Percentiles rank a stretch among this genome's conserved stretches.
These are phyloP conservation scores for Pantherophis guttatus DNA, from an alignment of 2,113 vertebrate genomes.

Conservation along the genomic window DNA sequence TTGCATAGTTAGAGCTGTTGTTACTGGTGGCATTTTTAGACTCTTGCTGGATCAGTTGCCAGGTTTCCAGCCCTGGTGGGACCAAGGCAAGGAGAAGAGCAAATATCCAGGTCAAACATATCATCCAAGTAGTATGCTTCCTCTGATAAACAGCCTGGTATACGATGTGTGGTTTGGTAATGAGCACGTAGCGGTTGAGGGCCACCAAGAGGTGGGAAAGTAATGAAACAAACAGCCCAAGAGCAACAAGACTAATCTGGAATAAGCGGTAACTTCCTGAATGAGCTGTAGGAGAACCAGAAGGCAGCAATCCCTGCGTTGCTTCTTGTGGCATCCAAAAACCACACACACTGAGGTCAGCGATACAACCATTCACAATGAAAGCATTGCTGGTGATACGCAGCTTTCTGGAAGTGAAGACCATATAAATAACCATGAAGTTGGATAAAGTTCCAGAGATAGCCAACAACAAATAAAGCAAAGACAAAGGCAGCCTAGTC, in stretches of 20 bases:
- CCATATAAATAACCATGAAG: slow-evolving; percentile 82
- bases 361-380: slow-evolving; percentile 83
- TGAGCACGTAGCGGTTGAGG: slow-evolving; percentile 84
- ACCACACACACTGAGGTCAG: slow-evolving; percentile 82
- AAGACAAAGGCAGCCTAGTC: slow-evolving; percentile 73
- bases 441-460: slow-evolving; percentile 81
- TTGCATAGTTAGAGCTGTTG: slow-evolving; percentile 66
- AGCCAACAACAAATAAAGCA: slow-evolving; percentile 78
- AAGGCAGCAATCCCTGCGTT: slow-evolving; percentile 73
- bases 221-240: slow-evolving; percentile 82
- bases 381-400: slow-evolving; percentile 86
- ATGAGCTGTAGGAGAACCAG: slow-evolving; percentile 55
- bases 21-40: slow-evolving; percentile 16
- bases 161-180: slow-evolving; percentile 81
- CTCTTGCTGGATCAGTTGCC: slow-evolving; percentile 34
- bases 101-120: slow-evolving; percentile 77
- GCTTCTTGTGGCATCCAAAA: slow-evolving; percentile 89
- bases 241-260: slow-evolving; percentile 75
- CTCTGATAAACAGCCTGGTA: slow-evolving; percentile 84
- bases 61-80: slow-evolving; percentile 71
- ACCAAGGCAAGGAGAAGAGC: slow-evolving; percentile 73
- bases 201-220: slow-evolving; percentile 85
- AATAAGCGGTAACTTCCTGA: slow-evolving; percentile 71
- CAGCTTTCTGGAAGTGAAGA: slow-evolving; percentile 83
- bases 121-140: slow-evolving; percentile 79